Evolutionary conservation across 2,888 invertebrate species (phyloP).

Genomic region (Rhamnusium bicolor): DNA sequence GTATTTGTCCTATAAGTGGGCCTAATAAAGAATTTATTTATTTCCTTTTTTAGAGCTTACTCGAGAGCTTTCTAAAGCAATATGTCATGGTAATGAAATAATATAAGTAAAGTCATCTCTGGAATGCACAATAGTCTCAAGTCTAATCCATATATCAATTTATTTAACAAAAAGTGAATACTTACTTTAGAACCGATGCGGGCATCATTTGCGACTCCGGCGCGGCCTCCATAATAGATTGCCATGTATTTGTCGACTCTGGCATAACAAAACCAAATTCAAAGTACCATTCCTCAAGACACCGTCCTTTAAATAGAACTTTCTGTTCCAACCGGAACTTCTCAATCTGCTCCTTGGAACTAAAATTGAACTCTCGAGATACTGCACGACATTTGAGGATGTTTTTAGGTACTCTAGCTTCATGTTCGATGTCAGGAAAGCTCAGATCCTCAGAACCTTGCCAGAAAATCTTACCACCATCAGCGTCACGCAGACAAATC

Average conservation of each 20-base stretch:
- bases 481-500: conserved; percentile 98
- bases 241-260: conserved; percentile 99
- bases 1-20: too few species aligned
- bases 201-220: conserved; percentile 99
- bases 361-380: conserved; percentile 90
- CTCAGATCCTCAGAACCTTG: conserved; percentile 97
- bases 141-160: too few species aligned
- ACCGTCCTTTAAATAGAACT: conserved; percentile 88
- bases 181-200: conserved; percentile 95
- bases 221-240: conserved; percentile 97
- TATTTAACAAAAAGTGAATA: background rate
- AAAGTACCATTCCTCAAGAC: conserved; percentile 99
- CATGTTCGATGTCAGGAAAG: conserved; percentile 89
- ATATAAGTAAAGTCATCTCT: too few species aligned
- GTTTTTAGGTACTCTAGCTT: conserved; percentile 97
- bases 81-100: too few species aligned
- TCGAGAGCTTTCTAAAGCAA: too few species aligned
- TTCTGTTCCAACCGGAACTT: conserved; percentile 94
- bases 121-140: too few species aligned
- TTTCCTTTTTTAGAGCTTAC: too few species aligned
- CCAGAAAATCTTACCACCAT: conserved; percentile 94
- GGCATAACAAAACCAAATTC: conserved; percentile 99
- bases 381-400: conserved; percentile 95
- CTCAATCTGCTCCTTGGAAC: conserved; percentile 92
- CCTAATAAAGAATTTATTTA: too few species aligned